A percentile compares a stretch with the other conserved stretches of the same genome.
Conservation (phyloP, 2,888 invertebrate species). For the Zonitis immaculata region DNA sequence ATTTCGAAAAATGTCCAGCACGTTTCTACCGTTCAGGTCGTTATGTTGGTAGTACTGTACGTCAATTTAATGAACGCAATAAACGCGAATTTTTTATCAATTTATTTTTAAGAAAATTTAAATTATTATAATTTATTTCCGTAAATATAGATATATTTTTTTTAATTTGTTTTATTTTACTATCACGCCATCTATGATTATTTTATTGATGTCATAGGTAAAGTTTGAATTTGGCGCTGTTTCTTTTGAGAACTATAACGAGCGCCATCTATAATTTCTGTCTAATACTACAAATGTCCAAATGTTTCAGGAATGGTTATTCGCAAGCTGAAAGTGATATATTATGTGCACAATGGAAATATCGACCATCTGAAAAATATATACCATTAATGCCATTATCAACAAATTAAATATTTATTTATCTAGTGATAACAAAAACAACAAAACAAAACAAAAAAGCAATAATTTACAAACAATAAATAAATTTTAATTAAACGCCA, state of each 20-base stretch:
- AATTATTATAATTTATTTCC: constrained; percentile 38
- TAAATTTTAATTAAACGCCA: too few relatives aligned
- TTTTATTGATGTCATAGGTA: too few relatives aligned
- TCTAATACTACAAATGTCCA: too few relatives aligned
- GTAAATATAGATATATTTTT: constrained; percentile 23
- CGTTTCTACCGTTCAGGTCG: constrained; percentile 9
- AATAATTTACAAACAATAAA: too few relatives aligned
- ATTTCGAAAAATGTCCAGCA: constrained; percentile 5
- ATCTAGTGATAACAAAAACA: too few relatives aligned
- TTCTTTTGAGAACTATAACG: too few relatives aligned
- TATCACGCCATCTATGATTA: too few relatives aligned
- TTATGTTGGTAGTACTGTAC: constrained; percentile 11
- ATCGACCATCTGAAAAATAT: constrained; percentile 61
- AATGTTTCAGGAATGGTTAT: constrained; percentile 56
- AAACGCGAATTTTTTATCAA: constrained; percentile 26
- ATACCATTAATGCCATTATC: constrained; percentile 49
- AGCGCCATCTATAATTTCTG: too few relatives aligned
- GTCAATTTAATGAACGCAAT: constrained; percentile 15
- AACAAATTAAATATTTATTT: constrained; percentile 31
- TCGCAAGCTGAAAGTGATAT: constrained; percentile 55
- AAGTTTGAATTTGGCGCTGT: too few relatives aligned
- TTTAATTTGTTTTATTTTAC: constrained; percentile 11
- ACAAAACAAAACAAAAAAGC: too few relatives aligned
- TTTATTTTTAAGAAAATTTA: constrained; percentile 26
- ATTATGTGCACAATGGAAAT: constrained; percentile 59